These are phyloP conservation scores for Coremacera marginata DNA, from an alignment of 2,888 invertebrate species.

Conservation along the genomic window DNA sequence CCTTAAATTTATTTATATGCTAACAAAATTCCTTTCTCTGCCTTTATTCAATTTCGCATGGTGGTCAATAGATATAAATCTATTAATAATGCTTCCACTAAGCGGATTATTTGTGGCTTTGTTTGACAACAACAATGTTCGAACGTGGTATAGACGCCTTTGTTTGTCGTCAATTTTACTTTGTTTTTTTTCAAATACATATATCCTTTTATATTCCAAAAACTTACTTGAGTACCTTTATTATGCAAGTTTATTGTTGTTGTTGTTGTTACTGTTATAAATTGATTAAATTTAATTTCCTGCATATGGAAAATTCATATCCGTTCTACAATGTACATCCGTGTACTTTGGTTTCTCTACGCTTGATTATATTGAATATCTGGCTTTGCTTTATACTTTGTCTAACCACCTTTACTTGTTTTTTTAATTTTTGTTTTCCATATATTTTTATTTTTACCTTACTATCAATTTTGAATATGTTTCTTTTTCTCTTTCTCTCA, in stretches of 20 bases:
- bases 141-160: not conserved
- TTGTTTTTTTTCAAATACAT: not conserved
- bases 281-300: slow-evolving; percentile 36
- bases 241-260: not conserved
- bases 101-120: slow-evolving; percentile 21
- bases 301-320: slow-evolving; percentile 21
- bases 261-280: slow-evolving; percentile 8
- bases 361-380: slow-evolving; percentile 22
- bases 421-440: not conserved
- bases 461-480: slow-evolving; percentile 3
- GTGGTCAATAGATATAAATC: not conserved
- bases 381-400: slow-evolving; percentile 1
- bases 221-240: not conserved
- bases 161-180: not conserved
- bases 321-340: not conserved
- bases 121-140: not conserved
- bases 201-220: not conserved
- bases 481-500: not conserved
- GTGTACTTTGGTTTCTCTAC: not conserved
- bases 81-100: not conserved
- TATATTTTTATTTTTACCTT: not conserved
- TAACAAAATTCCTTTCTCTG: not conserved
- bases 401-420: not conserved
- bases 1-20: not conserved
- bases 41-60: not conserved